These are phyloP conservation scores for Gasterosteus nipponicus DNA, from an alignment of 2,113 vertebrate genomes.

Conservation along the genomic window DNA sequence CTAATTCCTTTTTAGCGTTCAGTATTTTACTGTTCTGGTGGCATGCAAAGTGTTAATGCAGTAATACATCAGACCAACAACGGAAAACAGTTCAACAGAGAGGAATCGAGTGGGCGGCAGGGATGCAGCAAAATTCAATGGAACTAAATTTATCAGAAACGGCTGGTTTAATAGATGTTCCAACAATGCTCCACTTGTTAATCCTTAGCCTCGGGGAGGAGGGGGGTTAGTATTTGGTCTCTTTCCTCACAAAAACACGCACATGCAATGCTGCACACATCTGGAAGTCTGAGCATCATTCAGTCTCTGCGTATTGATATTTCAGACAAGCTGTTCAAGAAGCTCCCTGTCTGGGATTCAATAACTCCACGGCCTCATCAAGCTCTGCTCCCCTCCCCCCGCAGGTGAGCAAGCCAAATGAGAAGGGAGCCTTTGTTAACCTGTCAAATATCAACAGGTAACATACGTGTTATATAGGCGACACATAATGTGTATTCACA, in stretches of 20 bases:
- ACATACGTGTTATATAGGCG: slow-evolving; percentile 28
- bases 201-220: slow-evolving; percentile 26
- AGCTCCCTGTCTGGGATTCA: slow-evolving; percentile 60
- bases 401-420: slow-evolving; percentile 69
- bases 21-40: slow-evolving; percentile 59
- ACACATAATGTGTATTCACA: slow-evolving; percentile 43
- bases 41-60: slow-evolving; percentile 65
- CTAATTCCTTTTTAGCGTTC: slow-evolving; percentile 65
- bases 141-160: slow-evolving; percentile 55
- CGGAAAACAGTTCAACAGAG: slow-evolving; percentile 71
- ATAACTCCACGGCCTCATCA: slow-evolving; percentile 67
- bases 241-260: slow-evolving; percentile 33
- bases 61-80: slow-evolving; percentile 60
- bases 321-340: slow-evolving; percentile 57
- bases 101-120: slow-evolving; percentile 54
- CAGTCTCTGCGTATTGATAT: slow-evolving; percentile 65
- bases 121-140: slow-evolving; percentile 65
- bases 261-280: slow-evolving; percentile 26
- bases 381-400: slow-evolving; percentile 38
- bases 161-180: slow-evolving; percentile 41
- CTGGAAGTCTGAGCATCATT: slow-evolving; percentile 62
- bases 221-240: slow-evolving; percentile 27
- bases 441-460: slow-evolving; percentile 52
- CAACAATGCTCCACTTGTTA: slow-evolving; percentile 33
- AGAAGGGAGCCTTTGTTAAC: slow-evolving; percentile 70